Percentiles rank a stretch among this genome's conserved stretches.
These are phyloP conservation scores for Melanargia galathea DNA, from an alignment of 2,888 invertebrate genomes.

Conservation along the genomic window DNA sequence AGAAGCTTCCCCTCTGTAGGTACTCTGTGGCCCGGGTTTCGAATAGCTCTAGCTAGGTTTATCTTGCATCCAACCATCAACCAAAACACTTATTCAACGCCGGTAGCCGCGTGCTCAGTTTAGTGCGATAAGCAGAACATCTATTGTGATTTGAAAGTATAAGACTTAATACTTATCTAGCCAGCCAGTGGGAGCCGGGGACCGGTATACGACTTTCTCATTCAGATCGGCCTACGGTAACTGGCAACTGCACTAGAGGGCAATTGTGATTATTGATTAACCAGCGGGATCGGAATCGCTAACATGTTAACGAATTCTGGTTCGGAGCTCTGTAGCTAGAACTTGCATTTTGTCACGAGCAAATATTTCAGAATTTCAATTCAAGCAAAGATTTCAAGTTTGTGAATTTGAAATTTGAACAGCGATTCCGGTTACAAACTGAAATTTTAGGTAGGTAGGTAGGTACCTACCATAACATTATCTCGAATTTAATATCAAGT, in stretches of 20 bases:
- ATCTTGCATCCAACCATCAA: conserved; percentile 29
- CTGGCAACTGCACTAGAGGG: conserved; percentile 25
- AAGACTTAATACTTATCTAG: conserved; percentile 57
- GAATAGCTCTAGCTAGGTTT: no score
- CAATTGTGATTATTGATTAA: conserved; percentile 10
- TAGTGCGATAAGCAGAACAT: conserved; percentile 59
- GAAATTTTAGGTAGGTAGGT: no score
- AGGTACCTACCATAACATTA: no score
- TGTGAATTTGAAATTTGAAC: no score
- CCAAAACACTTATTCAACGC: conserved; percentile 33
- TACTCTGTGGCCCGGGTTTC: no score
- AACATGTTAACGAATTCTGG: neutral
- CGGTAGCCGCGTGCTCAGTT: conserved; percentile 58
- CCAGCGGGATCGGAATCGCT: conserved; percentile 32
- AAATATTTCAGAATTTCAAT: neutral
- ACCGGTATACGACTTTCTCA: conserved; percentile 80
- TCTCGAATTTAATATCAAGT: conserved; percentile 15
- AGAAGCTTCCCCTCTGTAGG: no score
- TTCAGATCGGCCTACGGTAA: conserved; percentile 66
- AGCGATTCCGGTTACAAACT: conserved; percentile 4
- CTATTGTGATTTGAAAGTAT: conserved; percentile 81
- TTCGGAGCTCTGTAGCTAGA: neutral
- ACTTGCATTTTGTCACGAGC: neutral
- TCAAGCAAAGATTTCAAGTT: neutral
- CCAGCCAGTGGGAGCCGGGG: conserved; percentile 63